A percentile compares a stretch with the other conserved stretches of the same genome.
Evolutionary conservation across 2,888 invertebrate species (phyloP).

Genomic region (Syrista parreyssii): DNA sequence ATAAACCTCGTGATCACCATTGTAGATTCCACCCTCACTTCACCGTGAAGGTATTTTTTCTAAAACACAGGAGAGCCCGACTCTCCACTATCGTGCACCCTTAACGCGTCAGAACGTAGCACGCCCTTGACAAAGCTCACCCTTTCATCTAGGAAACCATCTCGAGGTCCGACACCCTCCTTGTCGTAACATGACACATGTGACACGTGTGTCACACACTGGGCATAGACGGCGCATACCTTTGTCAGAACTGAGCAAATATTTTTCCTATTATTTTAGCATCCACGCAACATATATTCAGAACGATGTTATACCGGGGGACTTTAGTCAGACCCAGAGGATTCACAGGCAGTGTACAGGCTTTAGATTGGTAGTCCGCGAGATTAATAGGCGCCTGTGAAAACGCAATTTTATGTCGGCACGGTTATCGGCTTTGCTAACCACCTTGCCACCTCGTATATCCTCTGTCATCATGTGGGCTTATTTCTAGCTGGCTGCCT

Average conservation of each 20-base stretch:
- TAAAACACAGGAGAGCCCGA: not conserved
- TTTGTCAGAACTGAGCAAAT: not conserved
- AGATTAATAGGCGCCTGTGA: conserved; percentile 20
- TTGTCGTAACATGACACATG: not conserved
- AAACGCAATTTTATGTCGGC: conserved; percentile 20
- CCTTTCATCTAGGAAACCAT: not conserved
- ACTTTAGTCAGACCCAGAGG: not conserved
- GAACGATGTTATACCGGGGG: too few species aligned
- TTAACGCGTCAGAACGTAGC: not conserved
- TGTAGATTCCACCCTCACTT: not conserved
- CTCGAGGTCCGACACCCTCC: not conserved
- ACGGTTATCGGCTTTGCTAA: conserved; percentile 13
- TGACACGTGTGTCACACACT: not conserved
- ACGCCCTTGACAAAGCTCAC: not conserved
- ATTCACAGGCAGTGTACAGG: not conserved
- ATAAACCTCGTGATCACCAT: not conserved
- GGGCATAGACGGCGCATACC: not conserved
- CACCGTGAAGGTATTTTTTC: not conserved
- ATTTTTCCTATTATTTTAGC: not conserved
- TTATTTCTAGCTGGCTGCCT: not conserved
- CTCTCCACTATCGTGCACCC: not conserved
- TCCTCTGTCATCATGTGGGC: not conserved
- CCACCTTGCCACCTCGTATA: not conserved
- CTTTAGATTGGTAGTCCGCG: conserved; percentile 8
- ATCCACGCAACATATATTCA: not conserved